A percentile compares a stretch with the other conserved stretches of the same genome.
These are phyloP conservation scores for Coccyzus lansbergi DNA, from an alignment of 2,797 vertebrate species.

Conservation along the genomic window DNA sequence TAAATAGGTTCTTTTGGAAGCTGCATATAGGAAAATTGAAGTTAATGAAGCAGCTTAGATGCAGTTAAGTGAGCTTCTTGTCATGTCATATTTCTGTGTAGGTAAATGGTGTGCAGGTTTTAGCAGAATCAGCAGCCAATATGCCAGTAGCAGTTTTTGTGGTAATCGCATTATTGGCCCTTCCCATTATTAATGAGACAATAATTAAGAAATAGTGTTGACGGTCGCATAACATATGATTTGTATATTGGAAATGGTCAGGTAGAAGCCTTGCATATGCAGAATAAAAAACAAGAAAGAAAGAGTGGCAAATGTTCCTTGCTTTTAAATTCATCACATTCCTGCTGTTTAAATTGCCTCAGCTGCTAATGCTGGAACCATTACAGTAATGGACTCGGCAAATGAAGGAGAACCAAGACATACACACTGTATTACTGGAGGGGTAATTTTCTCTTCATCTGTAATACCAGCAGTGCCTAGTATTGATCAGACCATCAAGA, in stretches of 20 bases:
- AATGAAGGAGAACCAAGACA: slow-evolving; percentile 98
- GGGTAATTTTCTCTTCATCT: slow-evolving; percentile 96
- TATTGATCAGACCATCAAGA: slow-evolving; percentile 99
- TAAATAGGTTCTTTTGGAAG: slow-evolving; percentile 23
- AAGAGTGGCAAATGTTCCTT: slow-evolving; percentile 64
- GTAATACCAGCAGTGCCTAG: slow-evolving; percentile 90
- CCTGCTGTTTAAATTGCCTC: slow-evolving; percentile 85
- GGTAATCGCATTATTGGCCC: slow-evolving; percentile 81
- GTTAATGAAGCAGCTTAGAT: slow-evolving; percentile 76
- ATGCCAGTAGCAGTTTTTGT: slow-evolving; percentile 78
- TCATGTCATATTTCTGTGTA: slow-evolving; percentile 86
- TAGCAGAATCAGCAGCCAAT: slow-evolving; percentile 88
- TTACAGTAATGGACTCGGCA: slow-evolving; percentile 97
- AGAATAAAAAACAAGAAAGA: slow-evolving; percentile 55
- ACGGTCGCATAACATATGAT: slow-evolving; percentile 83
- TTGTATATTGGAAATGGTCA: slow-evolving; percentile 50
- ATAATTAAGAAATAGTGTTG: slow-evolving; percentile 90
- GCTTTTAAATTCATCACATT: slow-evolving; percentile 79
- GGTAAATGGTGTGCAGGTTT: slow-evolving; percentile 83
- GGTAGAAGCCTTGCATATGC: slow-evolving; percentile 59
- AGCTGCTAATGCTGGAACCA: slow-evolving; percentile 95
- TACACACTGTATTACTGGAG: slow-evolving; percentile 95
- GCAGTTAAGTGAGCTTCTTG: slow-evolving; percentile 81
- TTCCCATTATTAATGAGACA: slow-evolving; percentile 88
- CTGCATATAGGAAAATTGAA: slow-evolving; percentile 78